Evolutionary conservation across 2,888 invertebrate genomes (phyloP).

Genomic region (Keiferia lycopersicella): DNA sequence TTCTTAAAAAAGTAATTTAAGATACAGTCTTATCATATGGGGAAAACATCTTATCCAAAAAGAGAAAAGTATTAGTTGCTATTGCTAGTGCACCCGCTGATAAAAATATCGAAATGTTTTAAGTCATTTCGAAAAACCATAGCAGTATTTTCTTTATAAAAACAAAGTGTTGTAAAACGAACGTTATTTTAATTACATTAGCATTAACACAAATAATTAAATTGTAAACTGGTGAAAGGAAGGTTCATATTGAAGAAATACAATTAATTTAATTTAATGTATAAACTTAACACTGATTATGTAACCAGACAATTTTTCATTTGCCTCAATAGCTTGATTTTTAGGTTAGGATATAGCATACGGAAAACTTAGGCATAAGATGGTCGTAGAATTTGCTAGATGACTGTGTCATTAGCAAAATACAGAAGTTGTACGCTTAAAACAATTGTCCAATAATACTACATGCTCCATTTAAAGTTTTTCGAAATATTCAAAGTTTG

Average conservation of each 20-base stretch:
- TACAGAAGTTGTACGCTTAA: no score
- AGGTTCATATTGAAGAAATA: not conserved
- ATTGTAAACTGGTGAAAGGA: not conserved
- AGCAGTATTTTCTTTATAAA: not conserved
- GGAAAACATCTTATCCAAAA: no score
- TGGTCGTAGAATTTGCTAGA: no score
- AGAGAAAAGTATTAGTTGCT: no score
- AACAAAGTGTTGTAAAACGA: not conserved
- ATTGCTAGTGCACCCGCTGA: no score
- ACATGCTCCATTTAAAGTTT: no score
- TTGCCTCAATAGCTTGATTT: not conserved
- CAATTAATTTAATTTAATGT: not conserved
- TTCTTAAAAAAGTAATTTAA: no score
- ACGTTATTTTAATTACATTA: not conserved
- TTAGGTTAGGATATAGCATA: not conserved
- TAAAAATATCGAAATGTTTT: no score
- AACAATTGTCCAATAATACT: no score
- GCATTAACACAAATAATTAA: not conserved
- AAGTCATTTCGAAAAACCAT: not conserved
- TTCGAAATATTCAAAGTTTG: no score
- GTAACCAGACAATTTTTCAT: not conserved
- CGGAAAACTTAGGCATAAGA: not conserved
- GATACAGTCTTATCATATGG: no score
- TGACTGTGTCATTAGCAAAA: no score
- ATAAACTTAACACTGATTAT: not conserved